phyloP scores from a whole-genome alignment of 2,797 vertebrate genomes.

The Muraenolepis orangiensis region DNA sequence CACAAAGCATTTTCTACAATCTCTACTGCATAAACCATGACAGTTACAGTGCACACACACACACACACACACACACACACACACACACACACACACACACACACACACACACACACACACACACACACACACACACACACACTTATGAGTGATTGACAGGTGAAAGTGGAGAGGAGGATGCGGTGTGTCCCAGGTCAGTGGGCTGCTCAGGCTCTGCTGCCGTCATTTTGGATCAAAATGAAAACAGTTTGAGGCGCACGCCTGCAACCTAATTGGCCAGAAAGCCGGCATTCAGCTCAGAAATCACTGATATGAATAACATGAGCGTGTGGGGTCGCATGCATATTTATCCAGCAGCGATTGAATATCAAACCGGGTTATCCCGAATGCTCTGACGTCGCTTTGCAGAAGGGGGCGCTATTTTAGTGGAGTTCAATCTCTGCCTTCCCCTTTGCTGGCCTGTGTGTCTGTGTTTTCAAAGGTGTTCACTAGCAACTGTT shows the following conservation, averaged over 20 bases:
- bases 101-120: too few relatives aligned
- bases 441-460: not conserved
- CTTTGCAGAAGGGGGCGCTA: too few relatives aligned
- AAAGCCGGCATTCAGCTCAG: constrained; percentile 25
- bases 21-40: too few relatives aligned
- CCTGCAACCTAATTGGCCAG: constrained; percentile 18
- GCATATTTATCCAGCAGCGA: constrained; percentile 29
- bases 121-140: too few relatives aligned
- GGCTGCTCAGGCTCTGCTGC: constrained; percentile 16
- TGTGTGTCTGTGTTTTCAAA: not conserved
- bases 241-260: constrained; percentile 23
- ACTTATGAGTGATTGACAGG: not conserved
- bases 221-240: constrained; percentile 16
- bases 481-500: not conserved
- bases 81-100: too few relatives aligned
- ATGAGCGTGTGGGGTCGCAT: constrained; percentile 20
- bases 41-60: not conserved
- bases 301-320: constrained; percentile 24
- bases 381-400: not conserved
- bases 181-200: constrained; percentile 22
- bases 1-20: not conserved
- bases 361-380: constrained; percentile 23
- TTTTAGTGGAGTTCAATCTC: too few relatives aligned
- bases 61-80: too few relatives aligned
- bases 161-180: not conserved